Conservation (phyloP, 2,113 vertebrate genomes). For the Tachysurus fulvidraco region DNA sequence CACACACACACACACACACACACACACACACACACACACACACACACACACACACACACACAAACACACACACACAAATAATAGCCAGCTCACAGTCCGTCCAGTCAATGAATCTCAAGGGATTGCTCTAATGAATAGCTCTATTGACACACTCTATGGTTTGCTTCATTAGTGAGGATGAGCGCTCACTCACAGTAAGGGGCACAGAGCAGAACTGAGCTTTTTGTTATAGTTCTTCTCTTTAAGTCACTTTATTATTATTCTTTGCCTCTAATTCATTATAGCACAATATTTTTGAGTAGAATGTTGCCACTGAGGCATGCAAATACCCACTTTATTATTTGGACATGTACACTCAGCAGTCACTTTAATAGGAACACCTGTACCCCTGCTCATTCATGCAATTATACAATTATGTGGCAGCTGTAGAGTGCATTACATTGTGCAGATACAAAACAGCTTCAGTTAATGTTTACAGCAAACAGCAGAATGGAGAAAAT, state of each 20-base stretch:
- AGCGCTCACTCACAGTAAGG: conserved; percentile 65
- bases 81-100: conserved; percentile 55
- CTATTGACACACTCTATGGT: conserved; percentile 82
- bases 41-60: background rate
- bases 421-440: conserved; percentile 5
- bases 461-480: background rate
- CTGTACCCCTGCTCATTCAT: background rate
- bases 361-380: conserved; percentile 1
- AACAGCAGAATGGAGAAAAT: background rate
- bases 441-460: background rate
- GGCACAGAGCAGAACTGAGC: background rate
- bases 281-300: background rate
- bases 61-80: conserved; percentile 2
- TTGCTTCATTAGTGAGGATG: conserved; percentile 81
- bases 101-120: conserved; percentile 72
- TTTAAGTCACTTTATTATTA: conserved; percentile 31
- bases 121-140: conserved; percentile 86
- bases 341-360: background rate
- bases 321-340: conserved; percentile 23
- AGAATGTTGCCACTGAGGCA: conserved; percentile 2
- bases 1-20: conserved; percentile 52
- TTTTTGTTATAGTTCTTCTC: conserved; percentile 18
- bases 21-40: background rate
- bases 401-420: background rate
- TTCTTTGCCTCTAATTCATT: conserved; percentile 13